Evolutionary conservation across 1,140 invertebrate species (phyloP).

Genomic region (Drosophila kurseongensis): DNA sequence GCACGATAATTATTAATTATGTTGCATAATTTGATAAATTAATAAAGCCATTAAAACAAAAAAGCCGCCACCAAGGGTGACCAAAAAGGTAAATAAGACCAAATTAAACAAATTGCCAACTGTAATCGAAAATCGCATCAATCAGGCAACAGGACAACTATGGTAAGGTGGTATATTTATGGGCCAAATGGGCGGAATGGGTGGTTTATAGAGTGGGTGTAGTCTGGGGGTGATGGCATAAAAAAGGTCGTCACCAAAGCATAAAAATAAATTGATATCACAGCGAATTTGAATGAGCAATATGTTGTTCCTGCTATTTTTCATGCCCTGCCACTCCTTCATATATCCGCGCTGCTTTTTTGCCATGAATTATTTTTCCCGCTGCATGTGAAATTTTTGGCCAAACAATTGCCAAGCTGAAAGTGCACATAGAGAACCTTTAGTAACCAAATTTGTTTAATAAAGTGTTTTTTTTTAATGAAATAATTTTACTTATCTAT

Average conservation of each 20-base stretch:
- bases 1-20: constrained; percentile 54
- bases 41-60: constrained; percentile 57
- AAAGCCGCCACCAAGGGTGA: constrained; percentile 3
- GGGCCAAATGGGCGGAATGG: constrained; percentile 1
- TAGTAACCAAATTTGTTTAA: neutral
- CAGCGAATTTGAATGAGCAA: constrained; percentile 70
- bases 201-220: neutral
- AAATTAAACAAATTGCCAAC: constrained; percentile 51
- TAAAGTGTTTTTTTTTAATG: no score
- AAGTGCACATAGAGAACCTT: neutral
- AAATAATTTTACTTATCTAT: no score
- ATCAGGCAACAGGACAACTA: constrained; percentile 29
- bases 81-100: constrained; percentile 21
- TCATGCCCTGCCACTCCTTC: constrained; percentile 8
- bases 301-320: constrained; percentile 24
- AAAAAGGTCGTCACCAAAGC: constrained; percentile 43
- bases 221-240: neutral
- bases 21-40: constrained; percentile 60
- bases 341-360: constrained; percentile 56
- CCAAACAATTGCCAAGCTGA: constrained; percentile 68
- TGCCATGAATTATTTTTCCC: constrained; percentile 72
- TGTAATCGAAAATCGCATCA: constrained; percentile 64
- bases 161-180: constrained; percentile 37
- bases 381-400: constrained; percentile 72
- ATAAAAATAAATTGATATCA: constrained; percentile 79